Conservation (phyloP, 2,113 vertebrate species). For the Sitta europaea region DNA sequence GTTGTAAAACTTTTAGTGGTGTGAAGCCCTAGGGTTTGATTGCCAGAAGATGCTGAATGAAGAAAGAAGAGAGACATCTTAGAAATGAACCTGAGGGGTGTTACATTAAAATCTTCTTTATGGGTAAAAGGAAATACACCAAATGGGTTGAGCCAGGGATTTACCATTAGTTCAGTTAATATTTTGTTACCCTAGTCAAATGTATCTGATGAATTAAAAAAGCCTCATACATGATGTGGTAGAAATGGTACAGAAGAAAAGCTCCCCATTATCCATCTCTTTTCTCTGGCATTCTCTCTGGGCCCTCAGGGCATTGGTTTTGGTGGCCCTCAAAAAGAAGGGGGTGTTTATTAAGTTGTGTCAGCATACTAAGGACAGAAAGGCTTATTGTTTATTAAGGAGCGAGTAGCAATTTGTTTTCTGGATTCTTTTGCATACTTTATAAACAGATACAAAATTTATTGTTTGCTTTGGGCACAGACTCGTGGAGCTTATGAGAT, state of each 20-base stretch:
- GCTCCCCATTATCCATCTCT: not conserved
- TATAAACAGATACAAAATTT: not conserved
- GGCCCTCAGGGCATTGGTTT: not conserved
- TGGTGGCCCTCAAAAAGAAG: not conserved
- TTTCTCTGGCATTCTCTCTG: not conserved
- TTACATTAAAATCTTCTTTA: not conserved
- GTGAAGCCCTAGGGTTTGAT: not conserved
- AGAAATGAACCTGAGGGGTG: not conserved
- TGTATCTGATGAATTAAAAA: not conserved
- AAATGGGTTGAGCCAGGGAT: not conserved
- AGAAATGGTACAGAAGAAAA: not conserved
- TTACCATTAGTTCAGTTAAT: not conserved
- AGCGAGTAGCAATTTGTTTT: not conserved
- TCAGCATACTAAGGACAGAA: not conserved
- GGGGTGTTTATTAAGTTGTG: accelerated
- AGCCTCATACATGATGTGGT: not conserved
- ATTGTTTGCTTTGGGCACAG: not conserved
- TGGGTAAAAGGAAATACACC: not conserved
- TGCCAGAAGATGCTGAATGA: not conserved
- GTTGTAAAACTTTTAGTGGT: not conserved
- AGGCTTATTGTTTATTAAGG: not conserved
- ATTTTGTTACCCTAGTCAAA: not conserved
- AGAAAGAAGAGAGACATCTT: not conserved
- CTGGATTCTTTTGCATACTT: not conserved
- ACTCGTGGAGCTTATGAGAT: accelerated